Base-by-base conservation (phyloP, 2,797 vertebrate species). In the Sebastes taczanowskii region DNA sequence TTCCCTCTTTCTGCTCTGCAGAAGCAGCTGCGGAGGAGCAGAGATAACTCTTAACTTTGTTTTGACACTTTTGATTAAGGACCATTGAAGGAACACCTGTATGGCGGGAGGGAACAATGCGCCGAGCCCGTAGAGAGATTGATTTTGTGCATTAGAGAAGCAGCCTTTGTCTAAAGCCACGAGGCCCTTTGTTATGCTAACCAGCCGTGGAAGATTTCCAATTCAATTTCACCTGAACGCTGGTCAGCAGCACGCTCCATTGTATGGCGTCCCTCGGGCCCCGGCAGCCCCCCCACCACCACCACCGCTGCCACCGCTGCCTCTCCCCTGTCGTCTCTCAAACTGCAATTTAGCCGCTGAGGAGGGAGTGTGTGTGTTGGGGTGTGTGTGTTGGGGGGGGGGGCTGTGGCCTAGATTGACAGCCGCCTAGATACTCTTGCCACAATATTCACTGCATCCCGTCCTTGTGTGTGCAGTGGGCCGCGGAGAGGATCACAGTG, bases 211-310 rank as follows among this genome's bases (percentile, higher is more conserved):
- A 97, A 96, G 96, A 97, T 98, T 99, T 99, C 97, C 97, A 98
- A 97, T 98, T 98, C 98, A 97, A 97, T 97, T 97, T 98, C 97
- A 97, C 98, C 97, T 97, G 97, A 98, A 97, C 96, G 95, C 96
- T 98, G 97, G 97, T 98, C 97, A 97, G 97, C 97, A 94, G 94
- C 95, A 94, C 95, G 95, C 95, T 96, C 96, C 94, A 97, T 97
- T 97, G 94, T 97, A 96, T 95, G 94, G 92, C 80, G 91, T 97
- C 97, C 96, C 98, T 85, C 97, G 96, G 98, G 95, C 95, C 95
- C 91, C 84, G 42, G 82, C 83, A 83, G 84, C 78, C 85, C 85
- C 88, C 90, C 29, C 59, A 18, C 58, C 58, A 29, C 32, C 83
- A 78, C 88, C 79, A 77, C 88, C 86, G 30, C 88, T 84, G 74